Base-by-base conservation (phyloP, 2,113 vertebrate genomes). In the Boulengerochromis microlepis region DNA sequence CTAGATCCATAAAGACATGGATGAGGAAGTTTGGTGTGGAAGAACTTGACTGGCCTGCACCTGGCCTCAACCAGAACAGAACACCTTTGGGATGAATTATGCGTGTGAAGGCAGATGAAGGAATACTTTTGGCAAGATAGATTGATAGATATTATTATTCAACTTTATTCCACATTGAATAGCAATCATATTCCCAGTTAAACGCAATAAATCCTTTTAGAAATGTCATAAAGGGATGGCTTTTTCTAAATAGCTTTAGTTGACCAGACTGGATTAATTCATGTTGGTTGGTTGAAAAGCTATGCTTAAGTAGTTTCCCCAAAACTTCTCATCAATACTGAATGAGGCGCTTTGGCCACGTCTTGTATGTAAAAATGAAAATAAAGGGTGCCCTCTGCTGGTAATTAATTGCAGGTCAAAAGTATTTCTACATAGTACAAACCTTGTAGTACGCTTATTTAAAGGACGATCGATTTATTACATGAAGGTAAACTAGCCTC, bases 331-430 rank as follows among this genome's bases (percentile, higher is more conserved):
- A 11, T 50, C 24, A 47, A 42, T 45, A 42, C 22, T 19, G 15
- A 47, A 76, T n/a, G 42, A 31, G 26, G 16, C 71, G 18, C 4
- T 78, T 76, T 29, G 26, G 42, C 45, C 22, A 42, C 38, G 13
- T 74, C 66, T 47, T 19, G 3, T 31, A 19, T 31, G 24, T 31
- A 47, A 76, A 74, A 45, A 50, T 50, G 19, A 54, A 74, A 45
- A 81, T 45, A 24, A 10, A 86, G 71, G 54, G 89, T 82, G 90
- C 80, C 92, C 83, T 88, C 92, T 92, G 87, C 54, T 82, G 92
- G 89, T 71, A 19, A 42, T 11, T 53, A 47, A 29, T 12, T 42
- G 11, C 6, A 35, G 7, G 15, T 54, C 13, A 64, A 78, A 78
- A 31, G 24, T 78, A 11, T 76, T 76, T 76, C 71, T 78, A 19